phyloP scores from a whole-genome alignment of 1,140 invertebrate species.

The Plodia interpunctella region DNA sequence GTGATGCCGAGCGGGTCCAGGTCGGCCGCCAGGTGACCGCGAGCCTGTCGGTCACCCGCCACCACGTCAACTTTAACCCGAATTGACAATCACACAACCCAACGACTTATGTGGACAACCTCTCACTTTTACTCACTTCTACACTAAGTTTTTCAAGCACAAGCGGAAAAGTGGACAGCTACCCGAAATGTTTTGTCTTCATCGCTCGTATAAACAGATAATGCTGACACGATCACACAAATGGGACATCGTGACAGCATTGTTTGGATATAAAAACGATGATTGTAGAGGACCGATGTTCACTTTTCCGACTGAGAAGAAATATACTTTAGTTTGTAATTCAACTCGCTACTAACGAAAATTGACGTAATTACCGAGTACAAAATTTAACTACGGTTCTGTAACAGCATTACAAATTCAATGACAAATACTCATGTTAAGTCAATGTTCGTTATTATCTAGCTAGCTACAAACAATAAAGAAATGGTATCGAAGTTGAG shows the following conservation, averaged over 20 bases:
- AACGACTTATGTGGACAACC: constrained; percentile 25
- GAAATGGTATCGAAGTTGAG: background rate
- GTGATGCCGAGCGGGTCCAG: constrained; percentile 95
- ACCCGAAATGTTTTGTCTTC: too few relatives aligned
- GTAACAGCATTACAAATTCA: too few relatives aligned
- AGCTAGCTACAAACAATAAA: background rate
- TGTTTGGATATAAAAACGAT: too few relatives aligned
- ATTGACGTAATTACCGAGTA: too few relatives aligned
- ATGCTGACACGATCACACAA: background rate
- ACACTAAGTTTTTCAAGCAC: background rate
- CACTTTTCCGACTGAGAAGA: too few relatives aligned
- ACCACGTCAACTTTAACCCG: constrained; percentile 42
- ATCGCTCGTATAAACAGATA: background rate
- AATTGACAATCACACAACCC: constrained; percentile 37
- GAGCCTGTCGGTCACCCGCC: constrained; percentile 82
- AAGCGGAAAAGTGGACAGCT: too few relatives aligned
- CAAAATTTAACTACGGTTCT: background rate
- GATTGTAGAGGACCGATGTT: too few relatives aligned
- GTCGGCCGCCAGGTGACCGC: constrained; percentile 96
- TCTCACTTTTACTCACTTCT: too few relatives aligned
- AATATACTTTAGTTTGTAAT: too few relatives aligned
- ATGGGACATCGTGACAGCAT: too few relatives aligned
- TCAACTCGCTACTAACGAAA: too few relatives aligned
- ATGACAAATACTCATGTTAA: too few relatives aligned
- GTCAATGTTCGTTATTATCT: background rate